Evolutionary conservation across 2,113 vertebrate genomes (phyloP).

Genomic region (Gambusia holbrooki): DNA sequence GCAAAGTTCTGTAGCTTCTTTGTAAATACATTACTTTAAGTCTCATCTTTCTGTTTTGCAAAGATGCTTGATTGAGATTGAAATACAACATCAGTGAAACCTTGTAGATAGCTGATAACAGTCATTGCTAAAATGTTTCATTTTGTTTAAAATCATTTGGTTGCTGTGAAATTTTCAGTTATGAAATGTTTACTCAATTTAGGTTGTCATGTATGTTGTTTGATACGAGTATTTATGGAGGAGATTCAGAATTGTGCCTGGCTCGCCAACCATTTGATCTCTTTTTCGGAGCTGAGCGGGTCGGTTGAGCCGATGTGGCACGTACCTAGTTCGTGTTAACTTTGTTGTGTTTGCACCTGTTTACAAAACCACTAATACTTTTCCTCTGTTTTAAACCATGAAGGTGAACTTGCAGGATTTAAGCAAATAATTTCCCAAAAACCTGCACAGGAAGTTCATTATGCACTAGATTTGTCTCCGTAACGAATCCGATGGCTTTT

Average conservation of each 20-base stretch:
- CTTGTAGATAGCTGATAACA: background rate
- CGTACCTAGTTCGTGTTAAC: too few relatives aligned
- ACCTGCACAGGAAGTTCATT: background rate
- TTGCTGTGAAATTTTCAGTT: background rate
- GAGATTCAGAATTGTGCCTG: background rate
- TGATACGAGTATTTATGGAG: background rate
- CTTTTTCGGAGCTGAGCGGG: background rate
- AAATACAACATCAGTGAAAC: background rate
- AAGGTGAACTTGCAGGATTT: constrained; percentile 17
- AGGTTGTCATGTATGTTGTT: background rate
- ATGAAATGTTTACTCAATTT: background rate
- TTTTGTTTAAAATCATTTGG: background rate
- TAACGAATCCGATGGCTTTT: constrained; percentile 19
- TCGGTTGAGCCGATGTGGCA: background rate
- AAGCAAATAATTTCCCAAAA: constrained; percentile 2
- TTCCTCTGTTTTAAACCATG: background rate
- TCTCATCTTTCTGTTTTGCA: background rate
- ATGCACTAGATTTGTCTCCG: constrained; percentile 6
- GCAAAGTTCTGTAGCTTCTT: background rate
- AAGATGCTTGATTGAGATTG: background rate
- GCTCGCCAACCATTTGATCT: background rate
- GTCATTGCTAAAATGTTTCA: background rate
- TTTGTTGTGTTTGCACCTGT: background rate
- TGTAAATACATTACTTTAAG: background rate
- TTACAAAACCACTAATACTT: constrained; percentile 22